A percentile compares a stretch with the other conserved stretches of the same genome.
Conservation (phyloP, 2,888 invertebrate species). For the Sarcophaga caerulescens region DNA sequence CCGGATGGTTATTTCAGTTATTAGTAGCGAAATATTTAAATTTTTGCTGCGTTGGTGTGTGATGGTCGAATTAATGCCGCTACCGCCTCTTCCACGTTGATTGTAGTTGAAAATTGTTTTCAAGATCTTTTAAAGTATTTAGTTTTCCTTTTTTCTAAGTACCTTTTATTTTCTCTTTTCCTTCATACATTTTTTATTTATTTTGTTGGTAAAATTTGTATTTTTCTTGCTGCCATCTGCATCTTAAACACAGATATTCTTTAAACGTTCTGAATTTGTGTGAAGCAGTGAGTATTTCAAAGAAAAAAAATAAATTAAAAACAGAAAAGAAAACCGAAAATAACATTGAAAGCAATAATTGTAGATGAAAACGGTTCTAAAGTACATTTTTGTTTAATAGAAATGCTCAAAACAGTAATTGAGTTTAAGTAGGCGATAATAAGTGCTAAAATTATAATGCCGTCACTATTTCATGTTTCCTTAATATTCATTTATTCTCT, state of each 20-base stretch:
- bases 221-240: too few relatives aligned
- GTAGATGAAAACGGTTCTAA: constrained; percentile 30
- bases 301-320: constrained; percentile 6
- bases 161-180: neutral
- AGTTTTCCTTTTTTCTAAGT: constrained; percentile 8
- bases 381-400: constrained; percentile 52
- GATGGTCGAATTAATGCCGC: neutral
- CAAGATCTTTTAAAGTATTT: constrained; percentile 42
- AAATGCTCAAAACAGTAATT: constrained; percentile 60
- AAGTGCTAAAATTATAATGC: constrained; percentile 47
- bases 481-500: too few relatives aligned
- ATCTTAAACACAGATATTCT: neutral
- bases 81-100: neutral
- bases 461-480: neutral
- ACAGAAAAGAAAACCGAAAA: neutral
- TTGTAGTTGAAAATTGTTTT: constrained; percentile 25
- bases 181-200: constrained; percentile 1
- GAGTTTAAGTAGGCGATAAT: constrained; percentile 63
- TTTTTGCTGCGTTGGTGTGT: neutral
- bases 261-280: neutral
- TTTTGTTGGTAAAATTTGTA: too few relatives aligned
- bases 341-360: neutral
- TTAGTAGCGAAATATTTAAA: neutral
- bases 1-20: neutral
- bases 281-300: neutral